Evolutionary conservation across 2,888 invertebrate species (phyloP), one percentile per base, ranked within the genome.

Genomic region (Herminia tarsipennalis): DNA sequence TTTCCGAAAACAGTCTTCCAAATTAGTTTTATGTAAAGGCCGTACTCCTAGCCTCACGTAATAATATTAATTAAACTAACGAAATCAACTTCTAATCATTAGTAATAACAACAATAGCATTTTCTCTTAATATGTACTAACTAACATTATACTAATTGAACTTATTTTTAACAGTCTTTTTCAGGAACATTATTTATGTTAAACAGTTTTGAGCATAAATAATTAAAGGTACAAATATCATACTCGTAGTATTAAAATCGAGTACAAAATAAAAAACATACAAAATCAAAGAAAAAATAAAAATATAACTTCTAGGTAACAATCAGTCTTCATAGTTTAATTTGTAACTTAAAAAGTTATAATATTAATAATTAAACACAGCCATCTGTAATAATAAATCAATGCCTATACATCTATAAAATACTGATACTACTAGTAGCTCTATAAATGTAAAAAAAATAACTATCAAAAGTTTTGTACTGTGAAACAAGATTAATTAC

Each of bases 151-250:
- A 27, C 13, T 27, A 27, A 27, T 27, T 13, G 12, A 12, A 12
- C 27, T 27, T 27, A 27, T 27, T 27, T 27, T 27, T 27, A 27
- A 27, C 27, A 27, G 27, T 27, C 27, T 27, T 27, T 13, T 6
- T 13, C 10, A 27, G 10, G 27, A 27, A 27, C 13, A 6, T 12
- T 6, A 13, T 13, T 27, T 6, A 12, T 27, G 12, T 12, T 27
- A 6, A 12, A 27, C 27, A 22, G 21, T 22, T 22, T 14, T 6
- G 27, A 6, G 12, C 13, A 27, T 27, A 14, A 27, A 27, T 13
- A 27, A 27, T 27, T 27, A 27, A 27, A 27, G 13, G 5, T 27
- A 27, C 10, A 27, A 27, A 27, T 22, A 22, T 22, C 21, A 27
- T 27, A 12, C 21, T 27, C 10, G 27, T 27, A 27, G 13, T 27